Percentiles rank a stretch among this genome's conserved stretches.
Conservation (phyloP, 2,888 invertebrate species). For the Lapara coniferarum region DNA sequence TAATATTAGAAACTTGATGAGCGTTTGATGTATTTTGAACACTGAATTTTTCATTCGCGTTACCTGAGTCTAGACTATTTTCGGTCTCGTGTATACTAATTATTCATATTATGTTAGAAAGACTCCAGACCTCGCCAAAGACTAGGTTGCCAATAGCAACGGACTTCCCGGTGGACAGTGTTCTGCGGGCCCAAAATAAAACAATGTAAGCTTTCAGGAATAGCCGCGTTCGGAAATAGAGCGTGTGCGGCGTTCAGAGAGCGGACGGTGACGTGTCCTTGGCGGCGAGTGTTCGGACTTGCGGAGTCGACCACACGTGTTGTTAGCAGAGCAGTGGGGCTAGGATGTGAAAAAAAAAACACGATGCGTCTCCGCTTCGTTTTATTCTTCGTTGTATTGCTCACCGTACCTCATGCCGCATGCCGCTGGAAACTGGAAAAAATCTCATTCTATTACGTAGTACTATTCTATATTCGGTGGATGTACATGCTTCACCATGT, state of each 20-base stretch:
- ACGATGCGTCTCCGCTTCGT: no score
- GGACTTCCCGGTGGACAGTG: constrained; percentile 72
- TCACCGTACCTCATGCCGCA: not conserved
- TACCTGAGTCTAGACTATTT: constrained; percentile 20
- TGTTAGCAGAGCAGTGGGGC: constrained; percentile 67
- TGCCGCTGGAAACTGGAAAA: constrained; percentile 43
- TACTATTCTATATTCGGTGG: not conserved
- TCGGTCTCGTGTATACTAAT: not conserved
- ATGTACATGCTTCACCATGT: not conserved
- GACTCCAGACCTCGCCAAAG: constrained; percentile 17
- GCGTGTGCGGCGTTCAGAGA: constrained; percentile 40
- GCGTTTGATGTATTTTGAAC: constrained; percentile 16
- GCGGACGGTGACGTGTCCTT: constrained; percentile 74
- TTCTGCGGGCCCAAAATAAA: constrained; percentile 71
- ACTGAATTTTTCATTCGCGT: constrained; percentile 8
- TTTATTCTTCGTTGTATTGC: no score
- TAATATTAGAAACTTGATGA: not conserved
- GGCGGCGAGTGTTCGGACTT: constrained; percentile 50
- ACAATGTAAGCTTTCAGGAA: constrained; percentile 81
- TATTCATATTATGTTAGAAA: constrained; percentile 22
- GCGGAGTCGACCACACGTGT: constrained; percentile 68
- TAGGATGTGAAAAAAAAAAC: no score
- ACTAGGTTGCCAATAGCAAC: constrained; percentile 46
- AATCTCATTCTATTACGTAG: not conserved
- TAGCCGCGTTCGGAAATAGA: constrained; percentile 73